Percentiles rank a stretch among this genome's conserved stretches.
These are phyloP conservation scores for Serripes groenlandicus DNA, from an alignment of 2,888 invertebrate genomes.

Conservation along the genomic window DNA sequence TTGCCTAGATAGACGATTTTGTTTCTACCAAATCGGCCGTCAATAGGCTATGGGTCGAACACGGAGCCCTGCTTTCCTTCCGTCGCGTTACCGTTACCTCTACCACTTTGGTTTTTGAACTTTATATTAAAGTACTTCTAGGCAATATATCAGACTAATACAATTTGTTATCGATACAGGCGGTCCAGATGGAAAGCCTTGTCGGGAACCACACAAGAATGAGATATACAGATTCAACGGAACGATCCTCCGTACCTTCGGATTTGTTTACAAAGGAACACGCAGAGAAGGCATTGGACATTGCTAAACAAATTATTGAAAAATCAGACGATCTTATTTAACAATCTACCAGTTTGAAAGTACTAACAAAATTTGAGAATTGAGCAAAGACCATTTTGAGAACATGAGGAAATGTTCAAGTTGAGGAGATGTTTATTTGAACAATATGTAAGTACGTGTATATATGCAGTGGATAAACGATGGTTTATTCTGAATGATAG, in stretches of 20 bases:
- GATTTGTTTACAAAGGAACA: slow-evolving; percentile 35
- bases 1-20: too few relatives aligned
- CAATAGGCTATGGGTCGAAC: too few relatives aligned
- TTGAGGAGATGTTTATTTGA: background rate
- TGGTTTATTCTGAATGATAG: too few relatives aligned
- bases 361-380: too few relatives aligned
- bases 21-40: too few relatives aligned
- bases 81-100: too few relatives aligned
- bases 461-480: background rate
- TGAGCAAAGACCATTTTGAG: too few relatives aligned
- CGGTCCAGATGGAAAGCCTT: slow-evolving; percentile 11
- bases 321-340: slow-evolving; percentile 38
- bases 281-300: slow-evolving; percentile 29
- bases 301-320: slow-evolving; percentile 28
- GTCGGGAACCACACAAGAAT: slow-evolving; percentile 37
- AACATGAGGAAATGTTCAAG: background rate
- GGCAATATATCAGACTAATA: background rate
- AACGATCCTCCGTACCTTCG: slow-evolving; percentile 36
- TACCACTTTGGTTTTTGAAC: too few relatives aligned
- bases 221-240: slow-evolving; percentile 36
- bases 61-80: too few relatives aligned
- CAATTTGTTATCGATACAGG: slow-evolving; percentile 12
- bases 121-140: too few relatives aligned
- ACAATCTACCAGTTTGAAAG: too few relatives aligned
- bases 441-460: background rate